These are phyloP conservation scores for Dastarcus helophoroides DNA, from an alignment of 2,888 invertebrate genomes.

Conservation along the genomic window DNA sequence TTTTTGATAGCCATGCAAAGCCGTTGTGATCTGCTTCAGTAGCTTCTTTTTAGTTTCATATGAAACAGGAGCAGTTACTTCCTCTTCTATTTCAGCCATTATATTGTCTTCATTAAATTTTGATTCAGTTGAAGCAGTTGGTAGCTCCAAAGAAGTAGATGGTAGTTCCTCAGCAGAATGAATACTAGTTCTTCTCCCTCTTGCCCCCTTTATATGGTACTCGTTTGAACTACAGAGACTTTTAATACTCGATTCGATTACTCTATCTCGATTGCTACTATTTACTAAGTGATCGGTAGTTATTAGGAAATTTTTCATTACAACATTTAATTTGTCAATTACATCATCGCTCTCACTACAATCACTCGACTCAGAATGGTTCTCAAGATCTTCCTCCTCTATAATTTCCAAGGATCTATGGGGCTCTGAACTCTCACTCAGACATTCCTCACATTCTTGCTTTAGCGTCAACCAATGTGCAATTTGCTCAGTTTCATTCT, in stretches of 20 bases:
- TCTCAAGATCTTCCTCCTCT: conserved; percentile 41
- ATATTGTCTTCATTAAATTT: conserved; percentile 14
- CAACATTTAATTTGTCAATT: conserved; percentile 57
- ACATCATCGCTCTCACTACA: conserved; percentile 27
- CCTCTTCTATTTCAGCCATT: conserved; percentile 16
- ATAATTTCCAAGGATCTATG: conserved; percentile 44
- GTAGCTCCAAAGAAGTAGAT: conserved; percentile 20
- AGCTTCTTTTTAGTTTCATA: conserved; percentile 28
- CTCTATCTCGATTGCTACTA: conserved; percentile 26
- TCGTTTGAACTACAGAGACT: conserved; percentile 27
- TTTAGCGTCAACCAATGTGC: conserved; percentile 76
- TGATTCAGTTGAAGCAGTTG: conserved; percentile 14
- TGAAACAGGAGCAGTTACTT: conserved; percentile 13
- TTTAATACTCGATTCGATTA: conserved; percentile 19
- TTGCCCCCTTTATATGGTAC: conserved; percentile 30
- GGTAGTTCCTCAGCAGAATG: conserved; percentile 32
- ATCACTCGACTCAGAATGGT: conserved; percentile 29
- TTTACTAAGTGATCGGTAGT: conserved; percentile 58
- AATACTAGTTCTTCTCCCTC: conserved; percentile 34
- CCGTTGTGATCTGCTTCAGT: conserved; percentile 27
- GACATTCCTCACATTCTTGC: conserved; percentile 78
- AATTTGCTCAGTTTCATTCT: conserved; percentile 62
- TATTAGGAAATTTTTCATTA: conserved; percentile 58
- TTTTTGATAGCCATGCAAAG: conserved; percentile 44
- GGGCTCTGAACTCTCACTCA: conserved; percentile 45